Evolutionary conservation across 2,113 vertebrate species (phyloP).

Genomic region (Platichthys stellatus): DNA sequence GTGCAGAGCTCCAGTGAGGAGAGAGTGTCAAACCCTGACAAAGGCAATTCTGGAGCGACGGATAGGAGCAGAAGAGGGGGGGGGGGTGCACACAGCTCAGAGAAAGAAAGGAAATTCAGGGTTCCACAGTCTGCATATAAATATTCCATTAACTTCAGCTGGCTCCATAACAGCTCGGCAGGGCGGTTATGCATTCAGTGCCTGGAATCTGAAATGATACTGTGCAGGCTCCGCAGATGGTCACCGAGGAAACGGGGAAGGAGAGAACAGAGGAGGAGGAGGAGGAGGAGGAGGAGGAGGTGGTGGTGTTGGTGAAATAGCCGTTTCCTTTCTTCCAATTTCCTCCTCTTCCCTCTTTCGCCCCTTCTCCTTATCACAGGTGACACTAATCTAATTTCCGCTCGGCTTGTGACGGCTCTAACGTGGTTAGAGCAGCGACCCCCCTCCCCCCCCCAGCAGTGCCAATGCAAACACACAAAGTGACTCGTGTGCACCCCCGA

Average conservation of each 20-base stretch:
- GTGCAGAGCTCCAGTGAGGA: slow-evolving; percentile 57
- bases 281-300: slow-evolving; percentile 27
- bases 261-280: slow-evolving; percentile 43
- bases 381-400: slow-evolving; percentile 84
- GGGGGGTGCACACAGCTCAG: slow-evolving; percentile 28
- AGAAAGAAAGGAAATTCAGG: slow-evolving; percentile 63
- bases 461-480: slow-evolving; percentile 6
- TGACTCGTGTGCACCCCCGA: slow-evolving; percentile 21
- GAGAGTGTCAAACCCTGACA: slow-evolving; percentile 74
- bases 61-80: slow-evolving; percentile 28
- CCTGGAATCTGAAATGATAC: slow-evolving; percentile 81
- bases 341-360: slow-evolving; percentile 75
- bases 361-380: slow-evolving; percentile 78
- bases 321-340: slow-evolving; percentile 81
- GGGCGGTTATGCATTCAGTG: slow-evolving; percentile 75
- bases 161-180: slow-evolving; percentile 71
- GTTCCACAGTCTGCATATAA: slow-evolving; percentile 77
- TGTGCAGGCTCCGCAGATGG: too few relatives aligned
- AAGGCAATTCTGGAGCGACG: slow-evolving; percentile 64
- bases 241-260: too few relatives aligned
- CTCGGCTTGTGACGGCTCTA: slow-evolving; percentile 76
- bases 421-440: slow-evolving; percentile 72
- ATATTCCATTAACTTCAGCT: slow-evolving; percentile 84
- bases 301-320: slow-evolving; percentile 58
- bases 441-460: neutral